phyloP scores from a whole-genome alignment of 2,113 vertebrate genomes.

The Chauna torquata region DNA sequence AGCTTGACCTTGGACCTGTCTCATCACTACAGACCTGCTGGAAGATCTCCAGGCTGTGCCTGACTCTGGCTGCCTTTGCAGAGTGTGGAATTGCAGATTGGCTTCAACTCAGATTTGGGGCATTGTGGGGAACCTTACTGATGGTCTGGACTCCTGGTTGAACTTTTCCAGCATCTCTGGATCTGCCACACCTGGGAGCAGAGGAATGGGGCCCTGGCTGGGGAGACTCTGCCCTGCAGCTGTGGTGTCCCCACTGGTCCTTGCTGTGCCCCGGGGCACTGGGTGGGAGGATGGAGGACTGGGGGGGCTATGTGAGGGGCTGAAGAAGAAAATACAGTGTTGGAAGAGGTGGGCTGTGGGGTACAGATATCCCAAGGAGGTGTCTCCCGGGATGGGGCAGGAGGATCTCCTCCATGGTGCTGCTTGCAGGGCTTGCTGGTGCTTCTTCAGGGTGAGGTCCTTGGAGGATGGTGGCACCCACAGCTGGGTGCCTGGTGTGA shows the following conservation, averaged over 20 bases:
- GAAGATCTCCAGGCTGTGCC: background rate
- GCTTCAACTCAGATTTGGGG: background rate
- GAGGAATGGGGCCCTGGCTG: background rate
- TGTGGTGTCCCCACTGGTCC: background rate
- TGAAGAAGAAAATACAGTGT: background rate
- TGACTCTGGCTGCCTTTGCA: background rate
- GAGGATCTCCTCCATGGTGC: background rate
- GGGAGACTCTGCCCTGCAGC: background rate
- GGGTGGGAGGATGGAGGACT: background rate
- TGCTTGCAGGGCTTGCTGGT: background rate
- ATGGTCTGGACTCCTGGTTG: background rate
- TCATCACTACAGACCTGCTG: background rate
- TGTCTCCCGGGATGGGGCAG: background rate
- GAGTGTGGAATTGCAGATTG: background rate
- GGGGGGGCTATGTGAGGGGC: background rate
- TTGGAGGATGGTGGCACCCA: background rate
- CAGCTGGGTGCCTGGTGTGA: background rate
- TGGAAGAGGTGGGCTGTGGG: background rate
- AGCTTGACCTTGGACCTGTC: background rate
- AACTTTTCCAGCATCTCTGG: accelerated
- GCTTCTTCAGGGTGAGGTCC: background rate
- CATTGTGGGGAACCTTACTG: background rate
- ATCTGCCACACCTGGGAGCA: accelerated
- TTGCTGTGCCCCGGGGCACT: background rate
- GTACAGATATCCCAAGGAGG: background rate